phyloP scores from a whole-genome alignment of 2,888 invertebrate genomes.

The Campoletis raptor region DNA sequence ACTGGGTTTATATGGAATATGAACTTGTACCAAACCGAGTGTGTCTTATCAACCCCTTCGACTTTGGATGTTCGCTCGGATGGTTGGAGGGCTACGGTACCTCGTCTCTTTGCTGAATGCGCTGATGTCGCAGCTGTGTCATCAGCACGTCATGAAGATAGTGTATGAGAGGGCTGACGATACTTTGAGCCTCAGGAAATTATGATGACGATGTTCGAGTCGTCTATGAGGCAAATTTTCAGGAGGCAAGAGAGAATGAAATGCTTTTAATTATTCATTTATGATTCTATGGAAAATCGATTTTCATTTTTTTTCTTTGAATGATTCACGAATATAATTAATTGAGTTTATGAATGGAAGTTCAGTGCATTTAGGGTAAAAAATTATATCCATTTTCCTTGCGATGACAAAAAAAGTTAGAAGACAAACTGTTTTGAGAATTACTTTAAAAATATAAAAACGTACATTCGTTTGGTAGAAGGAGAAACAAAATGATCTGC shows the following conservation, averaged over 20 bases:
- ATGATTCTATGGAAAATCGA: background rate
- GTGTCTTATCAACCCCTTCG: constrained; percentile 59
- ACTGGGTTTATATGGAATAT: constrained; percentile 14
- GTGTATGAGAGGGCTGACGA: constrained; percentile 28
- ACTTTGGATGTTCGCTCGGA: constrained; percentile 37
- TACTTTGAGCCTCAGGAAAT: background rate
- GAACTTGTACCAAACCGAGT: constrained; percentile 14
- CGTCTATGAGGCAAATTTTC: background rate
- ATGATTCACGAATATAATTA: background rate
- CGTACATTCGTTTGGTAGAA: no score
- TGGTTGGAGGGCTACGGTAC: background rate
- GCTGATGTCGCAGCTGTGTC: constrained; percentile 63
- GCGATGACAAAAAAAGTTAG: no score
- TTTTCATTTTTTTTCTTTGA: background rate
- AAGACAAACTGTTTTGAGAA: no score
- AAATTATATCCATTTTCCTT: background rate
- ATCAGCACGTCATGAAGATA: constrained; percentile 44
- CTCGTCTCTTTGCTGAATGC: constrained; percentile 20
- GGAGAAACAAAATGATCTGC: background rate
- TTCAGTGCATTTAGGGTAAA: background rate
- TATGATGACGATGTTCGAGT: background rate
- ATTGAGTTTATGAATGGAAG: background rate
- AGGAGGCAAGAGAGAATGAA: background rate
- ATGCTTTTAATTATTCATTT: background rate
- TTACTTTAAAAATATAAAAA: no score